Evolutionary conservation across 2,797 vertebrate genomes (phyloP).

Genomic region (Monodelphis domestica): DNA sequence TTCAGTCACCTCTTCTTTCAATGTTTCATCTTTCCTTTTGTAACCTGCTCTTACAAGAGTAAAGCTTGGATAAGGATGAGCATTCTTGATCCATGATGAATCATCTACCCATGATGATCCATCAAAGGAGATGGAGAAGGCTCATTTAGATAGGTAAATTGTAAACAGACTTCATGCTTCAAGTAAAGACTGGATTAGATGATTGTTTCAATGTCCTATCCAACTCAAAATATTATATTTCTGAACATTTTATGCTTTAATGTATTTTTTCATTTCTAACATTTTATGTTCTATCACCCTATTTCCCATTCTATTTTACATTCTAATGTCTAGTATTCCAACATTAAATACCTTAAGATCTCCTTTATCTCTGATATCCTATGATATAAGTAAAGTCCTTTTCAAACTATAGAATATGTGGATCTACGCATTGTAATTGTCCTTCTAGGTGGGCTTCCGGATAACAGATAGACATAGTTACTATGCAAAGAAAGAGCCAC

Average conservation of each 20-base stretch:
- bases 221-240: background rate
- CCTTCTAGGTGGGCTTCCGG: background rate
- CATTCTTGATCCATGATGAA: background rate
- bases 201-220: background rate
- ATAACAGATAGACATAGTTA: background rate
- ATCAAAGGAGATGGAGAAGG: background rate
- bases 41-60: no score
- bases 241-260: background rate
- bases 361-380: background rate
- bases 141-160: background rate
- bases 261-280: background rate
- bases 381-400: background rate
- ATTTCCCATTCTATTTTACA: background rate
- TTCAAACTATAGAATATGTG: background rate
- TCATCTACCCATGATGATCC: background rate
- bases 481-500: background rate
- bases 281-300: background rate
- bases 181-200: background rate
- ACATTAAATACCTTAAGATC: background rate
- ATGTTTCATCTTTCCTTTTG: no score
- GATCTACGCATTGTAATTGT: background rate
- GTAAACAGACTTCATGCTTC: background rate
- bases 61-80: background rate
- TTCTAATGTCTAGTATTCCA: background rate
- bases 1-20: no score